These are phyloP conservation scores for Rhinogobio ventralis DNA, from an alignment of 2,797 vertebrate genomes.

Conservation along the genomic window DNA sequence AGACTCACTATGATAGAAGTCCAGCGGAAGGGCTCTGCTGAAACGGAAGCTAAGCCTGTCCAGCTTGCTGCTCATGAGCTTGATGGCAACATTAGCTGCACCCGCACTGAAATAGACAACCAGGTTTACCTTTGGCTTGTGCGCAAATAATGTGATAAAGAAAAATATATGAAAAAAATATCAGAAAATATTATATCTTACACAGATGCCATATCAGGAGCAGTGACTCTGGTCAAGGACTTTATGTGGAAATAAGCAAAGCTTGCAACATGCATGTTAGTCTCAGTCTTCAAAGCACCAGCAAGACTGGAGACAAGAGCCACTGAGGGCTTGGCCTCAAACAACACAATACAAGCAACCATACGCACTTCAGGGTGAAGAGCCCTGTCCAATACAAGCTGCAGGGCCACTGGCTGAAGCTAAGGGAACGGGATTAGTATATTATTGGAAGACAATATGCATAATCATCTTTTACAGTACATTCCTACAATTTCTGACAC, in stretches of 20 bases:
- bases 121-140: slow-evolving; percentile 68
- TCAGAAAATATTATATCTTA: slow-evolving; percentile 80
- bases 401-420: slow-evolving; percentile 81
- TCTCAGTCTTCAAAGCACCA: slow-evolving; percentile 76
- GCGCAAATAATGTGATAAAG: background rate
- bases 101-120: slow-evolving; percentile 79
- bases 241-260: slow-evolving; percentile 84
- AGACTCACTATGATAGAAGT: slow-evolving; percentile 79
- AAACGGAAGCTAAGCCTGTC: slow-evolving; percentile 73
- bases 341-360: slow-evolving; percentile 77
- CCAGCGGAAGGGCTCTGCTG: slow-evolving; percentile 78
- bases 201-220: slow-evolving; percentile 79
- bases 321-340: slow-evolving; percentile 82
- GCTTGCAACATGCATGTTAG: slow-evolving; percentile 81
- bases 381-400: slow-evolving; percentile 79
- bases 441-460: background rate
- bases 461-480: background rate
- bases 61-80: slow-evolving; percentile 76
- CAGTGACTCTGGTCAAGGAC: slow-evolving; percentile 78
- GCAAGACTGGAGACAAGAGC: slow-evolving; percentile 74
- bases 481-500: background rate
- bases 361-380: slow-evolving; percentile 78
- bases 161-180: background rate
- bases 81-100: slow-evolving; percentile 82
- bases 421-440: slow-evolving; percentile 61